Evolutionary conservation across 37 sponge, comb jelly and placozoan species (phyloP), one percentile per base, ranked within the genome.

Genomic region (Beroe forskalii): DNA sequence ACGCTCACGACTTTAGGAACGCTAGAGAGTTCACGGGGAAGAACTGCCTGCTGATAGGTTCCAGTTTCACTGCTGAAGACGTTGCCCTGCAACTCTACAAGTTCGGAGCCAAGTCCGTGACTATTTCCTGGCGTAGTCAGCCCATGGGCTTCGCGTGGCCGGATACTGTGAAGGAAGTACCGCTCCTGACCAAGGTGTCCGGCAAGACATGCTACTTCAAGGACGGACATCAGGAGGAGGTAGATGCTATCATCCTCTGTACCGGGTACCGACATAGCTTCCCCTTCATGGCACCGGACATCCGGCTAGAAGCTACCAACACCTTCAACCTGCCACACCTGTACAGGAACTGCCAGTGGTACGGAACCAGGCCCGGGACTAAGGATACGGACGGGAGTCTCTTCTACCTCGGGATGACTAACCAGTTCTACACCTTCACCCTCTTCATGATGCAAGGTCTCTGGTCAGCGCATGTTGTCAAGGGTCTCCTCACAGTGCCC

Each of bases 131-230:
- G 9, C 63, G 93, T 20, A 90, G 41, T 1, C 62, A 76, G 43
- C 89, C 91, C n/a, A 76, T 91, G 67, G 91, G 91, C 9, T 93
- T 80, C 91, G 39, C 69, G 4, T 93, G 93, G 93, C 93, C 93
- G 2, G 61, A 67, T 8, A 42, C 8, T 40, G 41, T 90, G n/a
- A 17, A 35, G 0, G 91, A 90, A 35, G 75, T 76, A 1, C 91
- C 66, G 6, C 40, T 62, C 0, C 69, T 93, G 8, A 42, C 30
- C 25, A 35, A 66, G 14, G 25, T 93, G 17, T 90, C 67, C 0
- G 93, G 93, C 19, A 80, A 62, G 6, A 91, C 72, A 9, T 69
- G 62, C 22, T 40, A 83, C 62, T 93, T 93, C 89, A 62, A 9
- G 60, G 76, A 93, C 39, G 93, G 93, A 23, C 2, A 32, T 22